Evolutionary conservation across 2,888 invertebrate genomes (phyloP).

Genomic region (Furcula furcula): DNA sequence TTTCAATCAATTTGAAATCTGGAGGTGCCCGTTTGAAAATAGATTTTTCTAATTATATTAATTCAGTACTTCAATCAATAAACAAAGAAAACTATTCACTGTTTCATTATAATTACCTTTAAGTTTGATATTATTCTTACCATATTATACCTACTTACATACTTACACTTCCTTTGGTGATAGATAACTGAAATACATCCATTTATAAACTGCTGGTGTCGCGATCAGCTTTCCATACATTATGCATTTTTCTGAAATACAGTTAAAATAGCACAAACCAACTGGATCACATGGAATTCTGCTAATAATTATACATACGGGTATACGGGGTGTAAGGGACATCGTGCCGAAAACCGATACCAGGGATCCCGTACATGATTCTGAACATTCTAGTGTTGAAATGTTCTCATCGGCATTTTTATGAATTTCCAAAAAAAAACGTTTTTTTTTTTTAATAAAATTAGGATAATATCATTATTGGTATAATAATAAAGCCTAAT

Average conservation of each 20-base stretch:
- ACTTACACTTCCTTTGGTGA: constrained; percentile 3
- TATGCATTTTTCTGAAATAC: not conserved
- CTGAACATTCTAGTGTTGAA: too few relatives aligned
- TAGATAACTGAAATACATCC: constrained; percentile 40
- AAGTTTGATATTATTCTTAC: constrained; percentile 17
- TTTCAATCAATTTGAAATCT: constrained; percentile 80
- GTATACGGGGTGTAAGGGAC: too few relatives aligned
- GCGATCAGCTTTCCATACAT: constrained; percentile 5
- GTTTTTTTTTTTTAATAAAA: too few relatives aligned
- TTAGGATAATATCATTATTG: too few relatives aligned
- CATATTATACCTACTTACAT: constrained; percentile 29
- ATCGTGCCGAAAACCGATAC: too few relatives aligned
- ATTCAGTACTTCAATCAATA: constrained; percentile 63
- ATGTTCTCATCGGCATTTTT: too few relatives aligned
- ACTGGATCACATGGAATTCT: too few relatives aligned
- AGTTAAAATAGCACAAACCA: not conserved
- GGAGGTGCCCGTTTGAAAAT: constrained; percentile 81
- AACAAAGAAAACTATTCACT: constrained; percentile 50
- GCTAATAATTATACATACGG: too few relatives aligned
- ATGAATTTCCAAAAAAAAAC: too few relatives aligned
- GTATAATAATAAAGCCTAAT: too few relatives aligned
- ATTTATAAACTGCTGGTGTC: constrained; percentile 21
- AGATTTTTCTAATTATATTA: constrained; percentile 77
- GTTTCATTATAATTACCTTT: constrained; percentile 7
- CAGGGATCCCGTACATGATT: too few relatives aligned